These are phyloP conservation scores for Lithophane socia DNA, from an alignment of 2,888 invertebrate species.

Conservation along the genomic window DNA sequence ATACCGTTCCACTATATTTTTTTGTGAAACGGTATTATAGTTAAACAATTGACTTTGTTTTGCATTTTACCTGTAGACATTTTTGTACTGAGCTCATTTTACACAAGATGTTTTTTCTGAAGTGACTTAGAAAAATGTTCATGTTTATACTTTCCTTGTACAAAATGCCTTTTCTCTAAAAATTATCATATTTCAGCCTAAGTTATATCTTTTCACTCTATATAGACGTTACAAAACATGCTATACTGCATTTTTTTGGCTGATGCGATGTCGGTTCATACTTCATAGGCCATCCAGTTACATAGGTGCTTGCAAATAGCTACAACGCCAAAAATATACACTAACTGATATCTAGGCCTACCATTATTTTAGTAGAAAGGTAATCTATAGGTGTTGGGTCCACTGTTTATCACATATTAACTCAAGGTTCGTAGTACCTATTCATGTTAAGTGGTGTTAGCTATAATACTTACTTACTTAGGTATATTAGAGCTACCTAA, in stretches of 20 bases:
- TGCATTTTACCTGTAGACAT: neutral
- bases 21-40: neutral
- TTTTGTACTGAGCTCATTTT: neutral
- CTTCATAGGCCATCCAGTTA: neutral
- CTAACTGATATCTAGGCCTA: neutral
- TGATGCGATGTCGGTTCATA: neutral
- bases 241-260: neutral
- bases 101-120: no score
- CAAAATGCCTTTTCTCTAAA: no score
- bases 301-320: neutral
- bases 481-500: neutral
- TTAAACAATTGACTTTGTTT: slow-evolving; percentile 26
- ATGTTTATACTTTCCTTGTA: no score
- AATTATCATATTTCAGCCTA: no score
- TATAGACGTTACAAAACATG: neutral
- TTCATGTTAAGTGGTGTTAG: neutral
- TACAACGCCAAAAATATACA: neutral
- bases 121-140: no score
- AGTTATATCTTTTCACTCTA: neutral
- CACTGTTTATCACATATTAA: no score
- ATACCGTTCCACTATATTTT: neutral
- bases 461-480: neutral
- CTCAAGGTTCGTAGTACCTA: neutral
- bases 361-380: neutral
- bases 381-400: neutral